Base-by-base conservation (phyloP, 1,140 invertebrate genomes). In the Odontomachus brunneus region DNA sequence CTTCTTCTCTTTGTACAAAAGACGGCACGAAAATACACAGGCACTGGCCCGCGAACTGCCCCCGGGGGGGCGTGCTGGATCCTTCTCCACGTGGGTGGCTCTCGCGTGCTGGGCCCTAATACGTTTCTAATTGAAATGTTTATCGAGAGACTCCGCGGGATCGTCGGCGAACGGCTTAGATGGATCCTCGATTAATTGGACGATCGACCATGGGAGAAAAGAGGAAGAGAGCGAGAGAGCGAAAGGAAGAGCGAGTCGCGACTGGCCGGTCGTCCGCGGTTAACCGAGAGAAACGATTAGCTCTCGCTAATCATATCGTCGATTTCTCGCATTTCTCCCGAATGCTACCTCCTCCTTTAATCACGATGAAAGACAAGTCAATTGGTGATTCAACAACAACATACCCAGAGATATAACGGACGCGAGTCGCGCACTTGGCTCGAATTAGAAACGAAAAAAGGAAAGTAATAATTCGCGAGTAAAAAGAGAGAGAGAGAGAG, bases 71-170 rank as follows among this genome's bases (percentile, higher is more conserved):
- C 84, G 80, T 5, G 38, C 3, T 11, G 38, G 76, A 82, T 83
- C 90, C 60, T 85, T 91, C 38, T 44, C 89, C 82, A 90, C 90
- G 90, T 91, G 91, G 91, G 91, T 92, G 91, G 91, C 86, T 84
- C 88, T 92, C 90, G 90, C 91, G 91, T 92, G 91, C 89, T 84
- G 84, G 86, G 84, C 65, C 89, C 90, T 90, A 91, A 90, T 91
- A 88, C 85, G 90, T 89, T 91, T 91, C 89, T 92, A 92, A 92
- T 92, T 92, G 91, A 92, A 91, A 92, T 90, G 91, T 92, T 92
- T 89, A 89, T 88, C 87, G 84, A 33, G 17, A 80, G 57, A 14
- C 29, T 82, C 24, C 53, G 4, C 15, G 53, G 60, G 51, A 33
- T 24, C 57, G 9, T 24, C 66, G 53, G 7, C 19, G 11, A 17